A percentile compares a stretch with the other conserved stretches of the same genome.
phyloP scores from a whole-genome alignment of 2,113 vertebrate genomes.

The Azemiops feae region DNA sequence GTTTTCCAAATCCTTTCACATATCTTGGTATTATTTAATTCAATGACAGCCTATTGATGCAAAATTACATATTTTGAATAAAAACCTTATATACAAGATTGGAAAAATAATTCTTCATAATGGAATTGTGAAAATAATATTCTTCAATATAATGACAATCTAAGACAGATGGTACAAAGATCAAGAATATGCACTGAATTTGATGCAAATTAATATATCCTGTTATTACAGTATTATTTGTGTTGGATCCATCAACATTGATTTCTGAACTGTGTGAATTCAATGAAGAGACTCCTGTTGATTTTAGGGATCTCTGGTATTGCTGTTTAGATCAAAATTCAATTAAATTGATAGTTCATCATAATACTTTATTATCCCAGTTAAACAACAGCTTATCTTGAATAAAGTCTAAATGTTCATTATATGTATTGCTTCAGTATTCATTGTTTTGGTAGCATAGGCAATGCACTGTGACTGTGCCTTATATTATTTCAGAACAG shows the following conservation, averaged over 20 bases:
- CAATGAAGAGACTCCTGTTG: too few relatives aligned
- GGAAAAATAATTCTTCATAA: not conserved
- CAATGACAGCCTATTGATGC: not conserved
- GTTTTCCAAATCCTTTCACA: not conserved
- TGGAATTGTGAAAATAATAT: slow-evolving; percentile 3
- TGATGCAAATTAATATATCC: not conserved
- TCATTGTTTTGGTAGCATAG: not conserved
- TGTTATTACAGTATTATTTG: slow-evolving; percentile 23
- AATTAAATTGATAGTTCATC: not conserved
- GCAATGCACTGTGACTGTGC: too few relatives aligned
- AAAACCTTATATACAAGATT: not conserved
- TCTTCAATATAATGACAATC: slow-evolving; percentile 1
- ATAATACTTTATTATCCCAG: not conserved
- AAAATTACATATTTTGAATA: not conserved
- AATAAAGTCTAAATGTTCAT: not conserved
- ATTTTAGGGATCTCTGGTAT: not conserved
- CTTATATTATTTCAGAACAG: not conserved
- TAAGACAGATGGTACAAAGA: not conserved
- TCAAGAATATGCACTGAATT: slow-evolving; percentile 16
- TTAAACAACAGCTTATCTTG: not conserved
- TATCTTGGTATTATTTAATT: not conserved
- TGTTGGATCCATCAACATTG: not conserved
- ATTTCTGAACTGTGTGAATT: not conserved
- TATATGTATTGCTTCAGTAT: not conserved
- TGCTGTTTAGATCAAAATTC: not conserved